These are phyloP conservation scores for Anolis sagrei DNA, from an alignment of 2,113 vertebrate species.

Conservation along the genomic window DNA sequence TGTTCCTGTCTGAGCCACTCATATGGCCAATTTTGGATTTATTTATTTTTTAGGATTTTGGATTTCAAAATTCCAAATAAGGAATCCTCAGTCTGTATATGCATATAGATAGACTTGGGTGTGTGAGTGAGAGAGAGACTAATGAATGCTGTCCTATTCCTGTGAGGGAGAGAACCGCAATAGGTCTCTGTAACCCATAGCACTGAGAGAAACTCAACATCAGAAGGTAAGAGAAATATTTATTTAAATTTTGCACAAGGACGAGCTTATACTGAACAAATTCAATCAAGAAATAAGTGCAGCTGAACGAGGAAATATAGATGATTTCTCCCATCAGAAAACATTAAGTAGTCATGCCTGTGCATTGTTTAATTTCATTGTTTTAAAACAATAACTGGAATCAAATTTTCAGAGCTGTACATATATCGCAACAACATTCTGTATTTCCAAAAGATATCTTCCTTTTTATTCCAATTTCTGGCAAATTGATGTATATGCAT, in stretches of 20 bases:
- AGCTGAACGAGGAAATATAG: slow-evolving; percentile 88
- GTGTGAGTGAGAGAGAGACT: no score
- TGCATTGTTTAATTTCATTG: slow-evolving; percentile 66
- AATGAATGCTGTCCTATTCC: neutral
- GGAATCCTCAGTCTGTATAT: neutral
- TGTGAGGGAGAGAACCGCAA: no score
- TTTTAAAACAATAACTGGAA: slow-evolving; percentile 65
- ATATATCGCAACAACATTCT: slow-evolving; percentile 69
- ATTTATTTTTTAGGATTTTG: no score
- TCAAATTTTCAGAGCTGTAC: slow-evolving; percentile 74
- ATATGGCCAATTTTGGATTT: no score
- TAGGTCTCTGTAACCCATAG: neutral
- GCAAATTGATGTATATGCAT: slow-evolving; percentile 62
- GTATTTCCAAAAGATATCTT: slow-evolving; percentile 74
- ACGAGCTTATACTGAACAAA: slow-evolving; percentile 89
- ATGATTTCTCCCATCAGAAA: slow-evolving; percentile 82
- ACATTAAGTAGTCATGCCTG: slow-evolving; percentile 84
- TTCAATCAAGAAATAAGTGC: slow-evolving; percentile 88
- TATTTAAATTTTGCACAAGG: slow-evolving; percentile 98
- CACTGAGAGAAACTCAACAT: slow-evolving; percentile 38
- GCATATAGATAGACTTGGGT: no score
- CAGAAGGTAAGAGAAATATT: slow-evolving; percentile 92
- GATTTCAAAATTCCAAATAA: neutral
- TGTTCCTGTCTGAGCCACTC: no score
- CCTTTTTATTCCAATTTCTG: slow-evolving; percentile 57